Conservation (phyloP, 1,140 invertebrate species). For the Thereuonema tuberculata region DNA sequence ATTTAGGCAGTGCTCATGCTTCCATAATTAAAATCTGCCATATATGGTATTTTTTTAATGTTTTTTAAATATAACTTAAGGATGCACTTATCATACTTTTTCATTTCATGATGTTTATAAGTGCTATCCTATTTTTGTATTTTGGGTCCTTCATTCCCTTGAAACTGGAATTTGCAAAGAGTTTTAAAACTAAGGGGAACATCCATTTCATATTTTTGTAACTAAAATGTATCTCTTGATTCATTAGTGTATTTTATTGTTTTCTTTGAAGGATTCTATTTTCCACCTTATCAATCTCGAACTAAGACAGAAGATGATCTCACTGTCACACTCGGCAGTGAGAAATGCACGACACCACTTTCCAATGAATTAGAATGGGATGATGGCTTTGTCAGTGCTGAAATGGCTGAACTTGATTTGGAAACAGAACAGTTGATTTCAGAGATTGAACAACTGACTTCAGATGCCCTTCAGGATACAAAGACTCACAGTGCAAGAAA, state of each 20-base stretch:
- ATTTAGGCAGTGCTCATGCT: no score
- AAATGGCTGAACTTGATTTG: slow-evolving; percentile 2
- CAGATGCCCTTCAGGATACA: slow-evolving; percentile 11
- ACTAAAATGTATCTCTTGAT: no score
- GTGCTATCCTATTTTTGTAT: no score
- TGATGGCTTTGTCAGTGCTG: slow-evolving; percentile 2
- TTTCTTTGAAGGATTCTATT: not conserved
- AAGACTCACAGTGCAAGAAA: not conserved
- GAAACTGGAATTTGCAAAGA: no score
- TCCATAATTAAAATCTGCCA: no score
- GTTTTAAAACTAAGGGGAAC: no score
- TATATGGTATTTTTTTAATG: no score
- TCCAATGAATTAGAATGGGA: slow-evolving; percentile 13
- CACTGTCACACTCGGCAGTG: not conserved
- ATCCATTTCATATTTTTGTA: no score
- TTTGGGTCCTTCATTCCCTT: no score
- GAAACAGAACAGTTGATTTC: slow-evolving; percentile 14
- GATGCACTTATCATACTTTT: no score
- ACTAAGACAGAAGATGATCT: not conserved
- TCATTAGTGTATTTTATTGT: not conserved
- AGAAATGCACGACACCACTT: slow-evolving; percentile 4
- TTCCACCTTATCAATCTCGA: not conserved
- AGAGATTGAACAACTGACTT: slow-evolving; percentile 14
- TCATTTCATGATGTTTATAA: no score
- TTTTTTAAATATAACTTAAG: no score